These are phyloP conservation scores for Drosophila watanabei DNA, from an alignment of 1,140 invertebrate genomes.

Conservation along the genomic window DNA sequence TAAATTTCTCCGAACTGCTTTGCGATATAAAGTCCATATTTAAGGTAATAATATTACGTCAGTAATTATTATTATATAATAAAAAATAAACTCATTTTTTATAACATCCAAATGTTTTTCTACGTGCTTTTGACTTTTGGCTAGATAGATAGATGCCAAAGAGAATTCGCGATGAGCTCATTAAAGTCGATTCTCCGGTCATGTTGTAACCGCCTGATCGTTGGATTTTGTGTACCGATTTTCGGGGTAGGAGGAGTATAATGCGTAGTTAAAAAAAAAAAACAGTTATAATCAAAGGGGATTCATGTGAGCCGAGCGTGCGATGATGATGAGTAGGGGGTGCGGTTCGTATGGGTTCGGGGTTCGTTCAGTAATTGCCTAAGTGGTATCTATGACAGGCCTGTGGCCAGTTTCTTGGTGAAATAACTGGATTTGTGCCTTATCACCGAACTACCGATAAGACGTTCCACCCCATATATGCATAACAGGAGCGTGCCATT, in stretches of 20 bases:
- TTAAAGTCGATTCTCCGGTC: constrained; percentile 32
- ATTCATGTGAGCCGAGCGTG: constrained; percentile 53
- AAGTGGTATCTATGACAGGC: constrained; percentile 6
- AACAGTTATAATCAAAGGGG: constrained; percentile 24
- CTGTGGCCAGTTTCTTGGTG: constrained; percentile 26
- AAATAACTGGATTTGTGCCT: constrained; percentile 28
- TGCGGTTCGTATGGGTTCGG: not conserved
- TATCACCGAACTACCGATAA: constrained; percentile 39
- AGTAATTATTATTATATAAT: not conserved
- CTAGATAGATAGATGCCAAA: constrained; percentile 2
- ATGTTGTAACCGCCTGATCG: constrained; percentile 70
- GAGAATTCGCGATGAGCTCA: constrained; percentile 66
- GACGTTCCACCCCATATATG: not conserved
- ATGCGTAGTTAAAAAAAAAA: constrained; percentile 57
- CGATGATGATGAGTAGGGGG: constrained; percentile 12
- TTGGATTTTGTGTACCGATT: constrained; percentile 26
- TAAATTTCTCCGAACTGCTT: not conserved
- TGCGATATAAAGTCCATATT: too few species aligned
- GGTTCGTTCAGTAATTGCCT: constrained; percentile 3
- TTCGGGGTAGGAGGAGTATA: constrained; percentile 5
- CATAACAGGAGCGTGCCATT: constrained; percentile 44
- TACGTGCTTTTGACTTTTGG: constrained; percentile 26
- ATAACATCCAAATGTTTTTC: not conserved
- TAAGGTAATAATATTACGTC: not conserved
- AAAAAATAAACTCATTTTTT: not conserved